A percentile compares a stretch with the other conserved stretches of the same genome.
phyloP scores from a whole-genome alignment of 2,797 vertebrate species.

The Xiphophorus birchmanni region DNA sequence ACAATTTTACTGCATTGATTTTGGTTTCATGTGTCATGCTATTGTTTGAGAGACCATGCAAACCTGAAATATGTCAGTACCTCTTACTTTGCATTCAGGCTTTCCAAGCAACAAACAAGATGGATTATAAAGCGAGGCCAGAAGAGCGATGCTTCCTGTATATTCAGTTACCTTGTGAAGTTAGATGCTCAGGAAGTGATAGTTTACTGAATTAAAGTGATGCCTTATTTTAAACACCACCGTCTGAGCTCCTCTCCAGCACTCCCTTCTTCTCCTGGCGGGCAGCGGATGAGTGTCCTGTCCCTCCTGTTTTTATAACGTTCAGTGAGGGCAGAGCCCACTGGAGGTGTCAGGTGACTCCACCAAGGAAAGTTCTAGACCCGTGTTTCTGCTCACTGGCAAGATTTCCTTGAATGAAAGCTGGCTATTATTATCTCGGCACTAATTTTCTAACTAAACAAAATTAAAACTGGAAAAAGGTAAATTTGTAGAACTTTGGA shows the following conservation, averaged over 20 bases:
- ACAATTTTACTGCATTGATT: not conserved
- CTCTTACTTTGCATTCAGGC: conserved; percentile 15
- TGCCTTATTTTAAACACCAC: conserved; percentile 45
- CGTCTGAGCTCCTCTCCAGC: conserved; percentile 54
- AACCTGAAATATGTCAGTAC: conserved; percentile 17
- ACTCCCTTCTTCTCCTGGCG: conserved; percentile 58
- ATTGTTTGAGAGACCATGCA: conserved; percentile 55
- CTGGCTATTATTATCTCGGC: conserved; percentile 14
- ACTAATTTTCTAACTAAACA: not conserved
- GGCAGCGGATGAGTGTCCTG: conserved; percentile 56
- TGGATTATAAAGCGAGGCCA: conserved; percentile 56
- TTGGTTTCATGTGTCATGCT: conserved; percentile 15
- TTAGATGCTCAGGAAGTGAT: conserved; percentile 67
- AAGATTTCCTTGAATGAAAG: conserved; percentile 36
- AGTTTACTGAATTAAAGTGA: conserved; percentile 59
- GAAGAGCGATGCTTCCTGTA: conserved; percentile 36
- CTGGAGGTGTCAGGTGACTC: conserved; percentile 77
- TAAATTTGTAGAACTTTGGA: not conserved
- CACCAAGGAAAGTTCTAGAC: conserved; percentile 78
- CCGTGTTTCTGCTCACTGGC: conserved; percentile 29
- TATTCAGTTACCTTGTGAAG: conserved; percentile 77
- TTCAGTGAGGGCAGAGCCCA: conserved; percentile 61
- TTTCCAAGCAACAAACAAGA: conserved; percentile 61
- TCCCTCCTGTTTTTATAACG: conserved; percentile 70
- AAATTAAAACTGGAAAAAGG: not conserved